Conservation (phyloP, 2,888 invertebrate species). For the Argynnis bischoffii region DNA sequence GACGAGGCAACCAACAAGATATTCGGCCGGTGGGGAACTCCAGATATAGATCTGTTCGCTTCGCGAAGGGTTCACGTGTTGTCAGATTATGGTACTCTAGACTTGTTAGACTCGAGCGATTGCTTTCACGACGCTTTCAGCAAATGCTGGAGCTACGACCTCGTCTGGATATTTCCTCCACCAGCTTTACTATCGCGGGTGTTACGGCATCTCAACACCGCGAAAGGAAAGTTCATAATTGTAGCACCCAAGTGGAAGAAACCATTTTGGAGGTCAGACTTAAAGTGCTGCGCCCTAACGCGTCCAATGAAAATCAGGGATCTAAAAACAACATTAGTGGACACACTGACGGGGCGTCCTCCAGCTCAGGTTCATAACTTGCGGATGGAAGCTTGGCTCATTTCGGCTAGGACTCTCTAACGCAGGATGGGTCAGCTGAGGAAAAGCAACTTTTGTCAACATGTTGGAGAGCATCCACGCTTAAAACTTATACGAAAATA, state of each 20-base stretch:
- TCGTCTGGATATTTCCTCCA: too few species aligned
- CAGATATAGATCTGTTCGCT: conserved; percentile 20
- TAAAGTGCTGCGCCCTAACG: conserved; percentile 33
- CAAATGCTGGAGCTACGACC: too few species aligned
- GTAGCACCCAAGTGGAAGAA: conserved; percentile 42
- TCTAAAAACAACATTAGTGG: conserved; percentile 25
- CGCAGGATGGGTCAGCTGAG: too few species aligned
- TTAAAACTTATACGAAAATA: too few species aligned
- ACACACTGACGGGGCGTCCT: conserved; percentile 30
- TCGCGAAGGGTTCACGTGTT: conserved; percentile 19
- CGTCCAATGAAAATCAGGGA: conserved; percentile 28
- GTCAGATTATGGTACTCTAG: conserved; percentile 11
- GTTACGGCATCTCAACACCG: conserved; percentile 33
- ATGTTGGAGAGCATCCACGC: too few species aligned
- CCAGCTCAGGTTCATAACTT: conserved; percentile 30
- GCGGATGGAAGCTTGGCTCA: conserved; percentile 35
- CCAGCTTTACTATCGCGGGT: not conserved
- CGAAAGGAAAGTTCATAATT: conserved; percentile 25
- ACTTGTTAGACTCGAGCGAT: not conserved
- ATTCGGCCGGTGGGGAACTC: conserved; percentile 25
- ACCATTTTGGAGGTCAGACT: conserved; percentile 44
- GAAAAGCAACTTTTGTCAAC: too few species aligned
- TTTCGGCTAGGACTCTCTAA: too few species aligned
- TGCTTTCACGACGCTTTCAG: too few species aligned
- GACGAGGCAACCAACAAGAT: too few species aligned